Evolutionary conservation across 2,888 invertebrate genomes (phyloP).

Genomic region (Eledona agricola): DNA sequence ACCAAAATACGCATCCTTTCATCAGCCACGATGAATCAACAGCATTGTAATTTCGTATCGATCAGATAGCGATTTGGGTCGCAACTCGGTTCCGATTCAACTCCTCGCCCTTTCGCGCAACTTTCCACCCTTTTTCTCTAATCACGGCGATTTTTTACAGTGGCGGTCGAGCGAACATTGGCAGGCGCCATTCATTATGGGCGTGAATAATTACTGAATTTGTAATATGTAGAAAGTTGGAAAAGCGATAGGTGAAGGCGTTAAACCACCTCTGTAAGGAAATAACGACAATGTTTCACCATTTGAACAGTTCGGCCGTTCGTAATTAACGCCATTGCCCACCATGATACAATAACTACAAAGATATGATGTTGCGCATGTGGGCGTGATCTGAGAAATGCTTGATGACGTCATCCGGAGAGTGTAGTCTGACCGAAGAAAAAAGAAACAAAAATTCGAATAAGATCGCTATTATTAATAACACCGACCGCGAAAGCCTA

Average conservation of each 20-base stretch:
- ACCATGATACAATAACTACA: conserved; percentile 12
- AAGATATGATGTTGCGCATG: too few relatives aligned
- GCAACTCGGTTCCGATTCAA: too few relatives aligned
- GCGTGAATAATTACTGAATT: conserved; percentile 4
- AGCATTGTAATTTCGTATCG: conserved; percentile 2
- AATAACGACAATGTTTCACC: conserved; percentile 25
- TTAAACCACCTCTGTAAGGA: conserved; percentile 19
- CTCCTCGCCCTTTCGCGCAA: background rate
- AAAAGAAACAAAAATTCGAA: too few relatives aligned
- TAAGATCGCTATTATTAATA: too few relatives aligned
- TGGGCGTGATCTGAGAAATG: too few relatives aligned
- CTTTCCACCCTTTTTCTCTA: too few relatives aligned
- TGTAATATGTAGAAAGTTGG: conserved; percentile 13
- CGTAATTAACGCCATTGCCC: conserved; percentile 12
- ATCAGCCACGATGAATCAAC: too few relatives aligned
- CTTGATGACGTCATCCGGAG: too few relatives aligned
- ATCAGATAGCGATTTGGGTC: conserved; percentile 2
- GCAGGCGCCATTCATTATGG: conserved; percentile 3
- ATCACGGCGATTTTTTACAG: background rate
- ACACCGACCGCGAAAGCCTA: too few relatives aligned
- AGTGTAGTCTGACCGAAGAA: too few relatives aligned
- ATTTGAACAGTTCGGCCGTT: conserved; percentile 11
- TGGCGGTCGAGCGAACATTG: background rate
- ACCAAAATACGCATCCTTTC: too few relatives aligned
- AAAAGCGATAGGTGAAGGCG: conserved; percentile 16